Evolutionary conservation across 2,888 invertebrate genomes (phyloP).

Genomic region (Colostygia pectinataria): DNA sequence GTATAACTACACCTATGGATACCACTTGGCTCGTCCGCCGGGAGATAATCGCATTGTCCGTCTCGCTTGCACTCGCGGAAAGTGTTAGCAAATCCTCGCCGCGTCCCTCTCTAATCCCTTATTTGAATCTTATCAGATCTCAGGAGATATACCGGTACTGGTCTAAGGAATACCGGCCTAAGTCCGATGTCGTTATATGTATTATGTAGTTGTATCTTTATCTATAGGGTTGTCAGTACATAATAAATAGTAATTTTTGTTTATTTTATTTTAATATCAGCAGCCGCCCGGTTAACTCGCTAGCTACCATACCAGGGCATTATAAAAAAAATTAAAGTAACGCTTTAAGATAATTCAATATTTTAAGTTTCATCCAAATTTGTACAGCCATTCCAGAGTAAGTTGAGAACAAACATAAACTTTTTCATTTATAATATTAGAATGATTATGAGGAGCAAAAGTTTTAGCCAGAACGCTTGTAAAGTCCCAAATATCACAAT

Average conservation of each 20-base stretch:
- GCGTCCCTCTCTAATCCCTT: conserved; percentile 80
- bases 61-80: conserved; percentile 61
- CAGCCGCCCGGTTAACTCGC: too few relatives aligned
- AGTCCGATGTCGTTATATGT: conserved; percentile 58
- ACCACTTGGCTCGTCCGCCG: conserved; percentile 70
- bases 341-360: too few relatives aligned
- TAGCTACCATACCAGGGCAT: too few relatives aligned
- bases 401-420: too few relatives aligned
- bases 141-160: conserved; percentile 78
- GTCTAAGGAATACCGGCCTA: conserved; percentile 43
- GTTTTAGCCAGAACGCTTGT: too few relatives aligned
- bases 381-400: too few relatives aligned
- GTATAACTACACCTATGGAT: conserved; percentile 45
- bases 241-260: conserved; percentile 4
- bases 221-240: conserved; percentile 56
- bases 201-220: conserved; percentile 67
- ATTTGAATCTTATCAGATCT: conserved; percentile 84
- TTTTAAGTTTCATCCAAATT: too few relatives aligned
- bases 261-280: too few relatives aligned
- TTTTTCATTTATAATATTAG: too few relatives aligned
- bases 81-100: conserved; percentile 71
- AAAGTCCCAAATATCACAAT: too few relatives aligned
- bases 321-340: too few relatives aligned
- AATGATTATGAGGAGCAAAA: too few relatives aligned
- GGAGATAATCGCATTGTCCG: conserved; percentile 73